These are phyloP conservation scores for Pollachius pollachius DNA, from an alignment of 2,113 vertebrate species.

Conservation along the genomic window DNA sequence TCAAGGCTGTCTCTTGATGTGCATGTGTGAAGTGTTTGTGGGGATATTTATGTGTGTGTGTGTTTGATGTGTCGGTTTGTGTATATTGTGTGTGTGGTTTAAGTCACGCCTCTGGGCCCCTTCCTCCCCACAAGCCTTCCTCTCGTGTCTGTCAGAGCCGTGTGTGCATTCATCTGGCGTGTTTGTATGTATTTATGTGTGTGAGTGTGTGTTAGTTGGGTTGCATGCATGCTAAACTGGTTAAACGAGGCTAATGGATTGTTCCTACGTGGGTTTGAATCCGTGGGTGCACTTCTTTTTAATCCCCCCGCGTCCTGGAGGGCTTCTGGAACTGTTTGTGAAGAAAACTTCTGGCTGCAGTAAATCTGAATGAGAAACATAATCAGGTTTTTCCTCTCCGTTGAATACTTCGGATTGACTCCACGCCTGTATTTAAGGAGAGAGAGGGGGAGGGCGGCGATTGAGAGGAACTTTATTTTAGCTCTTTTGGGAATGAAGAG, in stretches of 20 bases:
- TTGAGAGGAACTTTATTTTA: no score
- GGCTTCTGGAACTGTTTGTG: conserved; percentile 21
- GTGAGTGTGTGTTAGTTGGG: not conserved
- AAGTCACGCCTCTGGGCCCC: not conserved
- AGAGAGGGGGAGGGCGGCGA: not conserved
- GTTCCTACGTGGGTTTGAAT: conserved; percentile 21
- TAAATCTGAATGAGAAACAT: no score
- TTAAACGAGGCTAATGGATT: conserved; percentile 53
- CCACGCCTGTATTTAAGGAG: not conserved
- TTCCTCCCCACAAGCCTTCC: not conserved
- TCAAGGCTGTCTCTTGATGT: not conserved
- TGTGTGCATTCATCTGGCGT: not conserved
- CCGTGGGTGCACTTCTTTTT: not conserved
- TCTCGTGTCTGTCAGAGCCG: not conserved
- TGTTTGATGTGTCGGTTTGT: conserved; percentile 3
- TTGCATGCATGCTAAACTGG: conserved; percentile 4
- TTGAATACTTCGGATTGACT: not conserved
- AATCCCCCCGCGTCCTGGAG: conserved; percentile 22
- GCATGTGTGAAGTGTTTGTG: not conserved
- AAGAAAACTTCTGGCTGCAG: conserved; percentile 28
- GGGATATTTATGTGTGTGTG: conserved; percentile 4
- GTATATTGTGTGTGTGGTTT: conserved; percentile 17
- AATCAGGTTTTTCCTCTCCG: no score
- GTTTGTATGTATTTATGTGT: not conserved
- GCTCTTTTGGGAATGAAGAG: no score